These are phyloP conservation scores for Mythimna loreyi DNA, from an alignment of 2,888 invertebrate species.

Conservation along the genomic window DNA sequence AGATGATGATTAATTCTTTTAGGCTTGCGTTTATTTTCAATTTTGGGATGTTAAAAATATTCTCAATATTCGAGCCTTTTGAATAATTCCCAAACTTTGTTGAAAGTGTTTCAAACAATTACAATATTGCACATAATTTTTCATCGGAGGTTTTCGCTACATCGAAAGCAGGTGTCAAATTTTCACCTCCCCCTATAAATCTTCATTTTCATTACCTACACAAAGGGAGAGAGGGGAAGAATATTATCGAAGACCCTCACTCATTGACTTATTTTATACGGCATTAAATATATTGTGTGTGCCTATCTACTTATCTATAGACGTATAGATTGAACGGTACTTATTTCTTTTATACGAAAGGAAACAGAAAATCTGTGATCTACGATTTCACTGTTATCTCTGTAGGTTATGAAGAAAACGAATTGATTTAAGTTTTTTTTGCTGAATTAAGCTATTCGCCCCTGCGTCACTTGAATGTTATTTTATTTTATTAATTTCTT, in stretches of 20 bases:
- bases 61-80: neutral
- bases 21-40: neutral
- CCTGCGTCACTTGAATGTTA: too few species aligned
- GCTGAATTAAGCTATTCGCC: too few species aligned
- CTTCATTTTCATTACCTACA: slow-evolving; percentile 67
- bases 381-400: slow-evolving; percentile 2
- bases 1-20: slow-evolving; percentile 14
- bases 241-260: slow-evolving; percentile 63
- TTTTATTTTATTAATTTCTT: too few species aligned
- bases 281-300: slow-evolving; percentile 54
- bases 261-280: slow-evolving; percentile 65
- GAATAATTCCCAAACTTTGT: slow-evolving; percentile 19
- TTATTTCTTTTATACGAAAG: slow-evolving; percentile 7
- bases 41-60: neutral
- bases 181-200: slow-evolving; percentile 63
- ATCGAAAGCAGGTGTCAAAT: slow-evolving; percentile 61
- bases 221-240: slow-evolving; percentile 57
- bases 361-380: slow-evolving; percentile 19
- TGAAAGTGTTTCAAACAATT: slow-evolving; percentile 47
- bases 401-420: neutral
- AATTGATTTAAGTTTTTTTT: neutral
- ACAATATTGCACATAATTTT: slow-evolving; percentile 58
- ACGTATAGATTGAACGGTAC: slow-evolving; percentile 10
- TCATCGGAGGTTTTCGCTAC: slow-evolving; percentile 46
- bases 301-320: neutral